Base-by-base conservation (phyloP, 2,113 vertebrate genomes). In the Guaruba guarouba region DNA sequence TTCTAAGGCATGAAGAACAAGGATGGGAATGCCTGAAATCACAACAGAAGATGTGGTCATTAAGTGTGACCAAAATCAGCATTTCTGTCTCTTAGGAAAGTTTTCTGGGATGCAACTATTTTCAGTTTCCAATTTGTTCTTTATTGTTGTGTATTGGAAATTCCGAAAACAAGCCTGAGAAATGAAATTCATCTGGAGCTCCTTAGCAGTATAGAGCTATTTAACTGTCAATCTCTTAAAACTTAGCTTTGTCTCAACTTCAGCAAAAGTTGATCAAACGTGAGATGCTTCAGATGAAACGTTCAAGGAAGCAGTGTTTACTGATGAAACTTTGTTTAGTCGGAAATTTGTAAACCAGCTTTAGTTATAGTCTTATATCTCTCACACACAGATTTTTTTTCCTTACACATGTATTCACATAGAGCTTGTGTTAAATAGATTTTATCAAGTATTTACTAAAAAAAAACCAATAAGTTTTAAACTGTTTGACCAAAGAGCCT, bases 381-480 rank as follows among this genome's bases (percentile, higher is more conserved):
- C 57, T 89, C 73, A 1, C n/a, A 82, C 39, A 68, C 73, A 94
- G 82, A 61, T 71, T 93, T 94, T 95, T 95, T 93, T 93, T 41
- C 39, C 59, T 88, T 93, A 41, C 78, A 41, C 77, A 89, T 0
- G 2, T 76, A 94, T 66, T 94, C 90, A 84, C 66, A 22, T 71
- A 86, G 77, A 79, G 49, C 49, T 93, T 85, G 86, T 84, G 70
- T 74, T 94, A 95, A 92, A 94, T 85, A 96, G 95, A 93, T 93
- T 92, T 93, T 94, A 96, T 96, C 96, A 96, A 91, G 70, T 93
- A 94, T 92, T 96, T 93, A 93, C 75, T 96, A 85, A 3, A 76
- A 96, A 96, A 96, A 95, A 96, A 70, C 33, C 81, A 96, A 96
- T 95, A 88, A 68, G 52, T 94, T 96, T 94, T 79, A 92, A 96